Percentiles rank a stretch among this genome's conserved stretches.
Conservation (phyloP, 2,888 invertebrate species). For the Norana najaformis region DNA sequence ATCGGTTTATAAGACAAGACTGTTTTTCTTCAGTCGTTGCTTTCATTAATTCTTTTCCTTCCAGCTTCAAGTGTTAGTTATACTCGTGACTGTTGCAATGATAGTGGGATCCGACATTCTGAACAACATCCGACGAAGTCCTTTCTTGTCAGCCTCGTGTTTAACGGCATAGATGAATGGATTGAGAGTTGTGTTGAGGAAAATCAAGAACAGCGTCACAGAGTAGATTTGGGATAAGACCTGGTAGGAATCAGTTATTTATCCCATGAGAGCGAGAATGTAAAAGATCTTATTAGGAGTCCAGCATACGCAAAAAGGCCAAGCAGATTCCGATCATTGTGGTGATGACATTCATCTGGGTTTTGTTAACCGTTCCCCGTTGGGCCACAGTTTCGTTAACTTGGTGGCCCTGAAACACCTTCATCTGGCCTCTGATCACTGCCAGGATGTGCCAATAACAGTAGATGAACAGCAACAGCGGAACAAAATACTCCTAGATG, state of each 20-base stretch:
- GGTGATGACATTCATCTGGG: conserved; percentile 17
- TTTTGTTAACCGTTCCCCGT: not conserved
- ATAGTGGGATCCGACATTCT: not conserved
- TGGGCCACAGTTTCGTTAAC: not conserved
- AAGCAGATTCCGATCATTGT: conserved; percentile 23
- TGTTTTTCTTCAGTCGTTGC: no score
- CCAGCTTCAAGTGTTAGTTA: no score
- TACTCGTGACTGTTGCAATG: not conserved
- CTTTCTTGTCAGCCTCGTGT: not conserved
- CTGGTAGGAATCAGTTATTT: not conserved
- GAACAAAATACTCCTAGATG: conserved; percentile 5
- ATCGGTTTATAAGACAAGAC: no score
- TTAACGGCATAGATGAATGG: conserved; percentile 27
- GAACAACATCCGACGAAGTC: not conserved
- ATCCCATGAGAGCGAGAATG: not conserved
- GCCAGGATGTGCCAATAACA: conserved; percentile 22
- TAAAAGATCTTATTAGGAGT: conserved; percentile 26
- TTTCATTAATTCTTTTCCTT: no score
- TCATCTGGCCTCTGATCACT: conserved; percentile 3
- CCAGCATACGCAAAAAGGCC: conserved; percentile 26
- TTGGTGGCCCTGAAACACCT: not conserved
- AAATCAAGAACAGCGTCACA: not conserved
- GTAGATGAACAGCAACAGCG: conserved; percentile 18
- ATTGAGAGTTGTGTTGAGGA: conserved; percentile 20
- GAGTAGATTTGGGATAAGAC: not conserved